phyloP scores from a whole-genome alignment of 2,888 invertebrate genomes.

The Eupithecia abbreviata region DNA sequence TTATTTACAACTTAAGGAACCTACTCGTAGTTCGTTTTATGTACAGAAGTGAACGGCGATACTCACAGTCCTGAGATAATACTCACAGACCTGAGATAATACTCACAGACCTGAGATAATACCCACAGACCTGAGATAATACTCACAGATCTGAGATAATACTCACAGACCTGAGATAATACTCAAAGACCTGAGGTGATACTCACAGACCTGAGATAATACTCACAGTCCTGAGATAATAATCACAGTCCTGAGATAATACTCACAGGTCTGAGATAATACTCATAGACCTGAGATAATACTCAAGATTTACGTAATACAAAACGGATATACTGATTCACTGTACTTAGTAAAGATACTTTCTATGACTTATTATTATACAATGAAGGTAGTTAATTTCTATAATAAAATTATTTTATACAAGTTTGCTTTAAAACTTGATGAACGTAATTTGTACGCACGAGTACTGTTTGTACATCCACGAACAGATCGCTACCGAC shows the following conservation, averaged over 20 bases:
- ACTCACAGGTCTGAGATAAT: too few species aligned
- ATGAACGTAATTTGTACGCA: background rate
- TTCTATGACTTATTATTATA: background rate
- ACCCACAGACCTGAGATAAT: too few species aligned
- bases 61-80: background rate
- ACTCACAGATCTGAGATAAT: too few species aligned
- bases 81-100: too few species aligned
- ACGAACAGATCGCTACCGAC: background rate
- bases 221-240: too few species aligned
- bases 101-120: too few species aligned
- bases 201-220: too few species aligned
- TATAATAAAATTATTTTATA: conserved; percentile 19
- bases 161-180: too few species aligned
- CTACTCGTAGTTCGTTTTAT: conserved; percentile 37
- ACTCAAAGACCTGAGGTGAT: too few species aligned
- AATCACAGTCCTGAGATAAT: too few species aligned
- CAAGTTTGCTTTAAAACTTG: conserved; percentile 10
- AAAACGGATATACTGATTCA: background rate
- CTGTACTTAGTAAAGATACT: background rate
- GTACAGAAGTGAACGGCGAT: conserved; percentile 26
- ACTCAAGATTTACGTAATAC: background rate
- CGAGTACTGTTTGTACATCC: background rate
- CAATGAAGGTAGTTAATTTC: background rate
- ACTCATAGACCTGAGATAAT: too few species aligned
- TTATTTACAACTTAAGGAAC: conserved; percentile 65